Percentiles rank a stretch among this genome's conserved stretches.
These are phyloP conservation scores for Globicephala melas DNA, from an alignment of 2,113 vertebrate genomes.

Conservation along the genomic window DNA sequence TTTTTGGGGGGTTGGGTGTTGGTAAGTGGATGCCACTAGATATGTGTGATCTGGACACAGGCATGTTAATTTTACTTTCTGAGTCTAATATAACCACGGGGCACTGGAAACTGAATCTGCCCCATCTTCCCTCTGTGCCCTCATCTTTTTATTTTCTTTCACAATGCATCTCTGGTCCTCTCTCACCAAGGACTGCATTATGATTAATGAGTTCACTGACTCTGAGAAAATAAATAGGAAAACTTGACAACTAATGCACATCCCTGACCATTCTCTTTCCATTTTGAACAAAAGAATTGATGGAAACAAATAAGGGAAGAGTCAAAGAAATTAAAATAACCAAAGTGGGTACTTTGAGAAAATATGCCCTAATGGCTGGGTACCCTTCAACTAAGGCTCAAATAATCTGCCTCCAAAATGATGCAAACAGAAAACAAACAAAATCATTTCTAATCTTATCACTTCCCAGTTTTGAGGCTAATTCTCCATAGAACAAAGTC, in stretches of 20 bases:
- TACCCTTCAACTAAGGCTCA: neutral
- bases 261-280: neutral
- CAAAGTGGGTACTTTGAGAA: neutral
- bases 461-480: neutral
- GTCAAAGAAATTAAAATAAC: neutral
- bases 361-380: neutral
- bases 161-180: neutral
- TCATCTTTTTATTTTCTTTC: neutral
- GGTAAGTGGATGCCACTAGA: neutral
- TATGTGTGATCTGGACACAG: neutral
- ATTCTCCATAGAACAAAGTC: neutral
- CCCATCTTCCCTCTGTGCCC: neutral
- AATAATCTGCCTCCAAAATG: constrained; percentile 6
- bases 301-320: neutral
- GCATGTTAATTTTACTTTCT: neutral
- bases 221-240: neutral
- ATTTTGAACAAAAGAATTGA: constrained; percentile 12
- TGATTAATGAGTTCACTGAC: neutral
- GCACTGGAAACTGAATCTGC: neutral
- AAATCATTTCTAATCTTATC: neutral
- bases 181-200: neutral
- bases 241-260: neutral
- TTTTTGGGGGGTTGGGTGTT: neutral
- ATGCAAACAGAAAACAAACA: neutral
- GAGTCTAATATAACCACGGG: neutral